A percentile compares a stretch with the other conserved stretches of the same genome.
phyloP scores from a whole-genome alignment of 2,888 invertebrate species.

The Sphaerophoria taeniata region DNA sequence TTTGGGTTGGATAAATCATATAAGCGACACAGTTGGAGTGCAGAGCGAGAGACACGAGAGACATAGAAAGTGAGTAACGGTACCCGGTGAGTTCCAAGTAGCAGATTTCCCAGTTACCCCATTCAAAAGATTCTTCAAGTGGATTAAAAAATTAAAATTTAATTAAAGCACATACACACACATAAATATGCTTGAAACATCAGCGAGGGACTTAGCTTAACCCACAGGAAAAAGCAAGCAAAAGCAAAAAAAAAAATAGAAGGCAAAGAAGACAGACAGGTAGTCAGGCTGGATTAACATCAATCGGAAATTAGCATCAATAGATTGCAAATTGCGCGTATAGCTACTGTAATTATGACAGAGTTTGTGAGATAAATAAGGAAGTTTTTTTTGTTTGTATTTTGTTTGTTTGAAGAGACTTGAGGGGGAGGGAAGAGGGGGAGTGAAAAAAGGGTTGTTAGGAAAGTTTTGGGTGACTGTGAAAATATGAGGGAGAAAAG shows the following conservation, averaged over 20 bases:
- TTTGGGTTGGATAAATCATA: not conserved
- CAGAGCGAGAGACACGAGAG: not conserved
- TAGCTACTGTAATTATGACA: conserved; percentile 30
- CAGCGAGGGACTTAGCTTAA: not conserved
- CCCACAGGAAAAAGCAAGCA: conserved; percentile 21
- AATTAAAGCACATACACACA: conserved; percentile 49
- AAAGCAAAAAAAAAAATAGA: too few species aligned
- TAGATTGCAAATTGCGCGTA: conserved; percentile 50
- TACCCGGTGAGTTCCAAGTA: conserved; percentile 58
- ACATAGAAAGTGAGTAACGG: conserved; percentile 29
- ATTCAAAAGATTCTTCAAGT: conserved; percentile 61
- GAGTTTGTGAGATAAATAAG: not conserved
- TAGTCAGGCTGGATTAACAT: conserved; percentile 51
- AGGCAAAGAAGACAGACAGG: conserved; percentile 17
- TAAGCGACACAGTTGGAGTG: too few species aligned
- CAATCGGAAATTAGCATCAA: conserved; percentile 63
- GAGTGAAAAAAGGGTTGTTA: not conserved
- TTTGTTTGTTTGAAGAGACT: not conserved
- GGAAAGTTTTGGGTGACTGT: not conserved
- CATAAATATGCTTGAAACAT: not conserved
- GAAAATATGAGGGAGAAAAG: not conserved
- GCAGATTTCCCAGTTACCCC: conserved; percentile 66
- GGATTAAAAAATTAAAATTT: conserved; percentile 70
- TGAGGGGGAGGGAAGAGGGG: not conserved
- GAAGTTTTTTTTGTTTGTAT: conserved; percentile 13